phyloP scores from a whole-genome alignment of 2,888 invertebrate species.

The Dyspetes luteomarginatus region DNA sequence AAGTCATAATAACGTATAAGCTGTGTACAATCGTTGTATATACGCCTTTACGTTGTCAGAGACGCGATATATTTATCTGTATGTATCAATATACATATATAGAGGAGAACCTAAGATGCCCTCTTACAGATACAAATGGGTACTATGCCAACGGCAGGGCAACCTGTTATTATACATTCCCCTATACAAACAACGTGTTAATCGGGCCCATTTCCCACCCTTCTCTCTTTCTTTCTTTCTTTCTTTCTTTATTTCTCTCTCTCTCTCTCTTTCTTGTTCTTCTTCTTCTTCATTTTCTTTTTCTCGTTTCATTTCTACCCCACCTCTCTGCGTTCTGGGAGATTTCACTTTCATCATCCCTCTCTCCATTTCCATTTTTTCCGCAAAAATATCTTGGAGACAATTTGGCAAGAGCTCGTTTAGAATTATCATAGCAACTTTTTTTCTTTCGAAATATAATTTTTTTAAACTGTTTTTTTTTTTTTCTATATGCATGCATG shows the following conservation, averaged over 20 bases:
- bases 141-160: conserved; percentile 79
- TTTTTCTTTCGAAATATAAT: background rate
- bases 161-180: conserved; percentile 83
- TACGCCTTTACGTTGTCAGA: no score
- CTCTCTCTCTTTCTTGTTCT: conserved; percentile 10
- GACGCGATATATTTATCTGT: no score
- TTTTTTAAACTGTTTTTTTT: background rate
- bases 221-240: conserved; percentile 24
- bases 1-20: no score
- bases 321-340: conserved; percentile 15
- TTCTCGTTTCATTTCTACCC: conserved; percentile 8
- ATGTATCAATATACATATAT: background rate
- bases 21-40: no score
- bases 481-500: conserved; percentile 45
- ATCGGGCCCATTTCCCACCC: conserved; percentile 74
- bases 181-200: conserved; percentile 84
- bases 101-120: conserved; percentile 69
- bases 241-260: conserved; percentile 24
- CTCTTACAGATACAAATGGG: conserved; percentile 73
- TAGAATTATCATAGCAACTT: background rate
- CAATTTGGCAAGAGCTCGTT: background rate
- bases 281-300: conserved; percentile 23
- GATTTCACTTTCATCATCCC: conserved; percentile 27
- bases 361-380: background rate
- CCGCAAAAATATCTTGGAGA: background rate